Evolutionary conservation across 2,888 invertebrate genomes (phyloP).

Genomic region (Lysandra bellargus): DNA sequence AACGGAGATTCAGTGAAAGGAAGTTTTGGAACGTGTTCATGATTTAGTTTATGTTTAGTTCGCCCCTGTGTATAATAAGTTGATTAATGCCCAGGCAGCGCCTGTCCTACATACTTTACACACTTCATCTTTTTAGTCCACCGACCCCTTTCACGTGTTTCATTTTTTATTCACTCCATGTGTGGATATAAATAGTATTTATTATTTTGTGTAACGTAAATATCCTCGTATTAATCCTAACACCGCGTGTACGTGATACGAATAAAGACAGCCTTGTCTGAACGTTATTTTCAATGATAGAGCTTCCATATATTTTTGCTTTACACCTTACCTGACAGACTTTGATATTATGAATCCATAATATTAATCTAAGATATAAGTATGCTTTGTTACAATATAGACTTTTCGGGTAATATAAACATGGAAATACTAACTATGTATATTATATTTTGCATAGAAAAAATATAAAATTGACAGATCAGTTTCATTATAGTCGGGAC

Average conservation of each 20-base stretch:
- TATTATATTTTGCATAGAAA: no score
- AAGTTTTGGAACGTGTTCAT: constrained; percentile 65
- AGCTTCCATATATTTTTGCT: neutral
- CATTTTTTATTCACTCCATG: constrained; percentile 10
- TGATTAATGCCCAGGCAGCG: constrained; percentile 66
- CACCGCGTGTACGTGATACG: constrained; percentile 8
- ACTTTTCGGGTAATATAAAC: no score
- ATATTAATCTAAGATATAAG: no score
- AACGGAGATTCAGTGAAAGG: constrained; percentile 37
- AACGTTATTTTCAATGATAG: neutral
- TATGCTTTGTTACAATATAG: no score
- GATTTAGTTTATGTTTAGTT: constrained; percentile 54
- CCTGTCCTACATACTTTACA: constrained; percentile 60
- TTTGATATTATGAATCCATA: no score
- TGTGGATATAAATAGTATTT: neutral
- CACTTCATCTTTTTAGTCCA: constrained; percentile 59
- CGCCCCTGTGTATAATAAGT: constrained; percentile 69
- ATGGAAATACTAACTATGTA: no score
- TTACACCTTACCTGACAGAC: neutral
- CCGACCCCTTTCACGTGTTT: constrained; percentile 28
- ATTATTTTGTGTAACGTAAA: constrained; percentile 24
- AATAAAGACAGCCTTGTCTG: neutral
- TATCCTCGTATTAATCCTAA: constrained; percentile 22
- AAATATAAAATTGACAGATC: no score
- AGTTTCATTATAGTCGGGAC: no score